Conservation (phyloP, 2,797 vertebrate species). For the Aselliscus stoliczkanus region DNA sequence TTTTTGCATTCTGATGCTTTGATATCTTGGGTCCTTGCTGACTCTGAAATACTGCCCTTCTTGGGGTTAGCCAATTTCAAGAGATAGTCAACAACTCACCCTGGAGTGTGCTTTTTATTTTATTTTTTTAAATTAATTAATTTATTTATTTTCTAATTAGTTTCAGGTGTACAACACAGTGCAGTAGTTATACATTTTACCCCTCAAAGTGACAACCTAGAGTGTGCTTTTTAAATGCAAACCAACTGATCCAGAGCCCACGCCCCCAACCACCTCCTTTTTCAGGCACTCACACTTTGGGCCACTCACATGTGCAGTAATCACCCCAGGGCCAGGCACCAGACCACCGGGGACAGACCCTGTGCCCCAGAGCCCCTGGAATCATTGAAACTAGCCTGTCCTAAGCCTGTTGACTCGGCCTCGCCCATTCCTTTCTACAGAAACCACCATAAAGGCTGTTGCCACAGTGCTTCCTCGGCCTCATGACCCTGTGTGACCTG, state of each 20-base stretch:
- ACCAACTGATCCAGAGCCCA: neutral
- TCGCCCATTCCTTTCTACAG: neutral
- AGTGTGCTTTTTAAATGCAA: neutral
- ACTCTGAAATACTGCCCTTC: too few species aligned
- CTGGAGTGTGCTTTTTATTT: neutral
- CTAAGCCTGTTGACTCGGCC: neutral
- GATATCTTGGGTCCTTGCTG: neutral
- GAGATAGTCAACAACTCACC: neutral
- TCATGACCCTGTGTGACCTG: rapidly evolving
- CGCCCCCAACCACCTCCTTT: neutral
- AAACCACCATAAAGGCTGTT: neutral
- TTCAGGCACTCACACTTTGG: neutral
- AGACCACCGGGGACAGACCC: neutral
- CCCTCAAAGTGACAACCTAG: too few species aligned
- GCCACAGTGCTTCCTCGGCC: neutral
- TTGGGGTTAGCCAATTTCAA: neutral
- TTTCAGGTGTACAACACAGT: too few species aligned
- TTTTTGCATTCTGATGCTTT: neutral
- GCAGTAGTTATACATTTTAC: too few species aligned
- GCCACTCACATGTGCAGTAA: neutral
- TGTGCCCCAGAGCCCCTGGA: neutral
- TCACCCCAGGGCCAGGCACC: too few species aligned
- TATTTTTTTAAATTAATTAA: too few species aligned
- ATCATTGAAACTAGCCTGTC: neutral
- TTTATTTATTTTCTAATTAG: too few species aligned